A percentile compares a stretch with the other conserved stretches of the same genome.
phyloP scores from a whole-genome alignment of 2,113 vertebrate species.

The Prionailurus viverrinus region DNA sequence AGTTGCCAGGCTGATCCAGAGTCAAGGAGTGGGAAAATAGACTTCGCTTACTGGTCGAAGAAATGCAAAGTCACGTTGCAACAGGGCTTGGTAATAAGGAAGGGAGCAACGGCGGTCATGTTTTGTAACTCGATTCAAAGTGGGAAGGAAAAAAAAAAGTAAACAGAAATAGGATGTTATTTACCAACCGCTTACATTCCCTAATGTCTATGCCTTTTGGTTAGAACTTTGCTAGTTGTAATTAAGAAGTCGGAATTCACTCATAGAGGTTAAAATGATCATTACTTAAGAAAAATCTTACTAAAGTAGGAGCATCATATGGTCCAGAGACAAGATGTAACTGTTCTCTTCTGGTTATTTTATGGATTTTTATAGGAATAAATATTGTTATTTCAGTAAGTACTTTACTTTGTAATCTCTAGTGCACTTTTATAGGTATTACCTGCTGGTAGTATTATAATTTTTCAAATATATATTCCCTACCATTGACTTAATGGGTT shows the following conservation, averaged over 20 bases:
- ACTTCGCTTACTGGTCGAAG: background rate
- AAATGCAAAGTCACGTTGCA: background rate
- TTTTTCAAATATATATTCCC: background rate
- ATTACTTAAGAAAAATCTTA: background rate
- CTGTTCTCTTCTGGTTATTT: background rate
- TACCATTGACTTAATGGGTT: background rate
- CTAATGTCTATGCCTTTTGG: background rate
- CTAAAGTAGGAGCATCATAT: background rate
- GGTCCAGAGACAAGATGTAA: background rate
- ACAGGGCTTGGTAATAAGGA: background rate
- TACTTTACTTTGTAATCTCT: background rate
- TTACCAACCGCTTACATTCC: background rate
- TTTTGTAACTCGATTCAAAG: background rate
- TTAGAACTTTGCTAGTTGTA: background rate
- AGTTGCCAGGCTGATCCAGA: background rate
- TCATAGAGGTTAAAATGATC: background rate
- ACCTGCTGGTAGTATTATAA: background rate
- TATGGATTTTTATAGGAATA: background rate
- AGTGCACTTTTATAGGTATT: background rate
- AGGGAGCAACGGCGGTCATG: background rate
- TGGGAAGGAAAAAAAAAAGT: background rate
- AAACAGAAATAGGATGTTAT: background rate
- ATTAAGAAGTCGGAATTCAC: background rate
- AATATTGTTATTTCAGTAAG: background rate
- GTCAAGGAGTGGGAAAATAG: fast-evolving